Evolutionary conservation across 2,113 vertebrate species (phyloP).

Genomic region (Thunnus maccoyii): DNA sequence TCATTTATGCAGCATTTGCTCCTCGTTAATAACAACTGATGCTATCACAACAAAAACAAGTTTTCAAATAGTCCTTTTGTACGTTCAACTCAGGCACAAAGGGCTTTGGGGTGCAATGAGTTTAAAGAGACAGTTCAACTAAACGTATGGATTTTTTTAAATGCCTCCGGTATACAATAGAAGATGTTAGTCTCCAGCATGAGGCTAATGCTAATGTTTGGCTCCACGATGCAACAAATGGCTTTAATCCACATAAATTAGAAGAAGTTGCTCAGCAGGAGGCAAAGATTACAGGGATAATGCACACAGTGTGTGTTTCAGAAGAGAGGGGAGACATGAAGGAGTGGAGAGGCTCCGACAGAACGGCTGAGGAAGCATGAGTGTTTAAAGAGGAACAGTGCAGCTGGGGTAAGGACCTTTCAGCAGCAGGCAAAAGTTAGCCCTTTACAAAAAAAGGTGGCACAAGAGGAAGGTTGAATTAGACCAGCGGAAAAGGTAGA

Average conservation of each 20-base stretch:
- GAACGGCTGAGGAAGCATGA: constrained; percentile 50
- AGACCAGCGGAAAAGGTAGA: background rate
- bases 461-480: constrained; percentile 15
- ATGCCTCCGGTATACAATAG: constrained; percentile 23
- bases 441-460: constrained; percentile 8
- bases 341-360: constrained; percentile 27
- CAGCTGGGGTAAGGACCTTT: constrained; percentile 55
- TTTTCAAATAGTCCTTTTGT: constrained; percentile 50
- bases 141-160: constrained; percentile 54
- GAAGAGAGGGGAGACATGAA: constrained; percentile 13
- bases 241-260: constrained; percentile 70
- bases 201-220: constrained; percentile 58
- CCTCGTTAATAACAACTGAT: constrained; percentile 69
- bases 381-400: constrained; percentile 62
- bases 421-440: constrained; percentile 28
- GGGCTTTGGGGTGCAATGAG: constrained; percentile 22
- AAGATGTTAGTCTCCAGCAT: constrained; percentile 25
- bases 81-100: constrained; percentile 26
- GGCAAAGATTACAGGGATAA: constrained; percentile 68
- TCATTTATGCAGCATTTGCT: constrained; percentile 68
- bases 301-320: constrained; percentile 34
- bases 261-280: constrained; percentile 68
- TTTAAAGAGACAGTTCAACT: constrained; percentile 41
- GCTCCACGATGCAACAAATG: constrained; percentile 57
- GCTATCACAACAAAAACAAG: constrained; percentile 60